Percentiles rank a stretch among this genome's conserved stretches.
phyloP scores from a whole-genome alignment of 2,797 vertebrate species.

The Phrynocephalus forsythii region DNA sequence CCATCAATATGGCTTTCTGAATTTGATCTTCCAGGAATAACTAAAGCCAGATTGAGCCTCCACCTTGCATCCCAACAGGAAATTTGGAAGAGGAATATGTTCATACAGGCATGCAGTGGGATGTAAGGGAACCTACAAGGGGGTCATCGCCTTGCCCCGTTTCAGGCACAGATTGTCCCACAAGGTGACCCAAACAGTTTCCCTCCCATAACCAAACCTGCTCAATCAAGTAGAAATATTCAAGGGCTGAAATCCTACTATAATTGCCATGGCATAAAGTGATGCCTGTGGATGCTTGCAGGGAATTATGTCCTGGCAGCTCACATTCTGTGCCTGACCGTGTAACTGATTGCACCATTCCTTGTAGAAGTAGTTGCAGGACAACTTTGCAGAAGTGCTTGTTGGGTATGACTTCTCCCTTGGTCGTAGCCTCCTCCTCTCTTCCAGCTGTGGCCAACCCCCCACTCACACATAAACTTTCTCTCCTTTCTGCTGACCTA shows the following conservation, averaged over 20 bases:
- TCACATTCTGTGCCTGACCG: too few species aligned
- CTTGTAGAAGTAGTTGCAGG: too few species aligned
- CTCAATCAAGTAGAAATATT: too few species aligned
- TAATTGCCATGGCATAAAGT: slow-evolving; percentile 5
- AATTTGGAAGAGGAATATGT: neutral
- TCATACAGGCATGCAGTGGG: neutral
- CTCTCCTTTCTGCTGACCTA: too few species aligned
- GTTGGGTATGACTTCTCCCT: too few species aligned
- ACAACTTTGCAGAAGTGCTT: too few species aligned
- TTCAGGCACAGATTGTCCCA: neutral
- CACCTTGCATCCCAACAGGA: neutral
- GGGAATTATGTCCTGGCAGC: too few species aligned
- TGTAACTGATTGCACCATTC: too few species aligned
- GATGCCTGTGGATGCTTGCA: neutral
- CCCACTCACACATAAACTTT: too few species aligned
- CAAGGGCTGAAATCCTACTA: neutral
- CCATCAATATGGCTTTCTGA: neutral
- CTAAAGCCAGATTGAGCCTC: neutral
- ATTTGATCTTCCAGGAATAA: neutral
- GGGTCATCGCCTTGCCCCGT: neutral
- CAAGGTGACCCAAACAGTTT: neutral
- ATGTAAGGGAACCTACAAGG: neutral
- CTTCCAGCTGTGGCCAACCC: too few species aligned
- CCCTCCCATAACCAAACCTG: neutral
- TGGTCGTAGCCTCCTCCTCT: too few species aligned